Conservation (phyloP, 2,113 vertebrate species). For the Grallaria varia region DNA sequence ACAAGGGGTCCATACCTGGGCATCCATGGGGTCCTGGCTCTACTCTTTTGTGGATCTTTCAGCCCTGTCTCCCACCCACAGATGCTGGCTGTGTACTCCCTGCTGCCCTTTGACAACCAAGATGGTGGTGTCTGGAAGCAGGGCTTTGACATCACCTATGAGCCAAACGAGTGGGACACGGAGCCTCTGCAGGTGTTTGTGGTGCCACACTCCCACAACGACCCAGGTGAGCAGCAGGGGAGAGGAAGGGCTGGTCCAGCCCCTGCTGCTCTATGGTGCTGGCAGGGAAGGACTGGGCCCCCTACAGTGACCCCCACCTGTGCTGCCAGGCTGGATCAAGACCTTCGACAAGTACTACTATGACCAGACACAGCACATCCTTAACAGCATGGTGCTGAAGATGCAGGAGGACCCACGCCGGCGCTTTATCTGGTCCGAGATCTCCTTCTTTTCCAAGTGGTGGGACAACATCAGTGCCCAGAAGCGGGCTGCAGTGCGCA, state of each 20-base stretch:
- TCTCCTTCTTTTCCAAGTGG: conserved; percentile 96
- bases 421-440: conserved; percentile 97
- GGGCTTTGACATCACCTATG: conserved; percentile 94
- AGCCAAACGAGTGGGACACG: conserved; percentile 86
- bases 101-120: conserved; percentile 92
- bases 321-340: conserved; percentile 90
- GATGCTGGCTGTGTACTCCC: conserved; percentile 90
- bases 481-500: conserved; percentile 87
- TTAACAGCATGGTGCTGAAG: conserved; percentile 96
- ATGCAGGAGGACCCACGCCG: conserved; percentile 90
- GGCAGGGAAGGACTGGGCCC: background rate
- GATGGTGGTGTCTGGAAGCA: conserved; percentile 98
- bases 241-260: no score
- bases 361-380: conserved; percentile 96
- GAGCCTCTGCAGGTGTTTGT: conserved; percentile 93
- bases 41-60: background rate
- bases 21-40: rapidly evolving
- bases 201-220: conserved; percentile 96
- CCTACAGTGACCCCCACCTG: rapidly evolving
- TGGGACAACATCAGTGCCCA: conserved; percentile 90
- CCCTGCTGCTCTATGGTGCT: rapidly evolving
- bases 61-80: conserved; percentile 32
- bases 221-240: conserved; percentile 83
- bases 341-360: conserved; percentile 98
- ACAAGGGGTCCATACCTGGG: rapidly evolving